These are phyloP conservation scores for Nasonovia ribisnigri DNA, from an alignment of 2,888 invertebrate genomes.

Conservation along the genomic window DNA sequence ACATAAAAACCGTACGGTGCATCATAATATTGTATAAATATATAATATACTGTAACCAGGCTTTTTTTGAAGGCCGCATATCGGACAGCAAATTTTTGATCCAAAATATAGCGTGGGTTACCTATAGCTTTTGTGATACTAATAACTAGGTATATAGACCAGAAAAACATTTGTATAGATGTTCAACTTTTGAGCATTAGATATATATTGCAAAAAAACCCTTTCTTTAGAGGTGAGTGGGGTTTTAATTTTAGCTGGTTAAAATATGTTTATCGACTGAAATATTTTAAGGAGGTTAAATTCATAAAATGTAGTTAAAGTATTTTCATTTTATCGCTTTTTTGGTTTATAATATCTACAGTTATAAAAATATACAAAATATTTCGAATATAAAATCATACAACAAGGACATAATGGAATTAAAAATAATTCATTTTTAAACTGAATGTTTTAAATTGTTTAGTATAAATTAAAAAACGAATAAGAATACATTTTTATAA, in stretches of 20 bases:
- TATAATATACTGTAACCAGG: background rate
- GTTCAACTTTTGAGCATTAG: background rate
- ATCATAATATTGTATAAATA: background rate
- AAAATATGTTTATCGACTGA: background rate
- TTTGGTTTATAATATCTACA: background rate
- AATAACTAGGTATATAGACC: background rate
- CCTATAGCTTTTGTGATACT: background rate
- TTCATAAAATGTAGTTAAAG: background rate
- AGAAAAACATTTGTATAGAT: background rate
- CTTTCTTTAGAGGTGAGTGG: background rate
- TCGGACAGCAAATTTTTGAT: background rate
- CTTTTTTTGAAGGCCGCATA: background rate
- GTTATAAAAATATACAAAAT: background rate
- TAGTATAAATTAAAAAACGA: background rate
- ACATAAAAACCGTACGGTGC: background rate
- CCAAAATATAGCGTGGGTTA: background rate
- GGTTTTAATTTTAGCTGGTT: background rate
- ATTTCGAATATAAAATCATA: background rate
- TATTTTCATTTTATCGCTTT: background rate
- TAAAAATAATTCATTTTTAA: background rate
- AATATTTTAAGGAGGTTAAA: background rate
- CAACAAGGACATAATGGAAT: background rate
- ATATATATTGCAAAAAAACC: background rate
- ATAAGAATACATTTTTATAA: background rate
- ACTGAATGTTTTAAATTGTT: background rate